Evolutionary conservation across 1,140 invertebrate species (phyloP).

Genomic region (Papilio polyxenes): DNA sequence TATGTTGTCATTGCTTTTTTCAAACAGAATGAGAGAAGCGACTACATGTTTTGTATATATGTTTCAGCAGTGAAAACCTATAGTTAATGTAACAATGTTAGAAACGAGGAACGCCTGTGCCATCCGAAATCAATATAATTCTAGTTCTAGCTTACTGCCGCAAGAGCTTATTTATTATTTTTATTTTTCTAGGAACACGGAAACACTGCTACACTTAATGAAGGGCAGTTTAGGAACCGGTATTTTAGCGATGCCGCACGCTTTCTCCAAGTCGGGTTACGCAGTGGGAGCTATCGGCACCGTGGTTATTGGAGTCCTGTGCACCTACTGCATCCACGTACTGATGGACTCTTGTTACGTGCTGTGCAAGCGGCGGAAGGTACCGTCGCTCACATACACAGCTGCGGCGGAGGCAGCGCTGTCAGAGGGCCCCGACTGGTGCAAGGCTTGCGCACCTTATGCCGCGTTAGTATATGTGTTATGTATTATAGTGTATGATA

Average conservation of each 20-base stretch:
- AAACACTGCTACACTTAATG: constrained; percentile 84
- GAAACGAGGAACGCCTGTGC: no score
- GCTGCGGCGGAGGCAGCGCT: constrained; percentile 86
- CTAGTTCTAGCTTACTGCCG: not conserved
- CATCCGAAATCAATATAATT: not conserved
- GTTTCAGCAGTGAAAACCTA: no score
- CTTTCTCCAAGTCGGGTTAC: constrained; percentile 86
- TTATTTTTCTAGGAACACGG: constrained; percentile 79
- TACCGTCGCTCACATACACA: constrained; percentile 87
- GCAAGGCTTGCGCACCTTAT: constrained; percentile 82
- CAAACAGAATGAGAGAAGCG: no score
- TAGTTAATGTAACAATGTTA: no score
- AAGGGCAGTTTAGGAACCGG: constrained; percentile 88
- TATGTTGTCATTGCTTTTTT: no score
- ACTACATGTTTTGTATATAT: not conserved
- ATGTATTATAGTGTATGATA: no score
- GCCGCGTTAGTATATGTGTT: constrained; percentile 80
- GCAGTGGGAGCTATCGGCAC: constrained; percentile 83
- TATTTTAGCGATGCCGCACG: constrained; percentile 88
- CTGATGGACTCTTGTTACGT: constrained; percentile 81
- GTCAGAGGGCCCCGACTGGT: constrained; percentile 84
- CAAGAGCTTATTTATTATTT: constrained; percentile 10
- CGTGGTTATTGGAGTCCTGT: constrained; percentile 83
- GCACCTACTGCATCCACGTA: constrained; percentile 87
- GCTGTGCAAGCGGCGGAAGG: constrained; percentile 77